A percentile compares a stretch with the other conserved stretches of the same genome.
phyloP scores from a whole-genome alignment of 1,140 invertebrate species.

The Chironomus tepperi region DNA sequence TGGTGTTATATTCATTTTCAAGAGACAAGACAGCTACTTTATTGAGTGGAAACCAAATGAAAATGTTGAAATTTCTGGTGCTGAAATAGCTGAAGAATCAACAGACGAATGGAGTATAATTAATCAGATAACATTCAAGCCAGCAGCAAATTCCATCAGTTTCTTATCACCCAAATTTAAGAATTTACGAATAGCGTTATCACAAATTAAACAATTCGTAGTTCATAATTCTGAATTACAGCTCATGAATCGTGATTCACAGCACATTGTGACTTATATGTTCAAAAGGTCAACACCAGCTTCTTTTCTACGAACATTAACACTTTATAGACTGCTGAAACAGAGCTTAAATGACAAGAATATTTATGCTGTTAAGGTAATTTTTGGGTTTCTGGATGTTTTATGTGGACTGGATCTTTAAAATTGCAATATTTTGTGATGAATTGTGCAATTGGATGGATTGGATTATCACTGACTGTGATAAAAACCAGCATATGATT shows the following conservation, averaged over 20 bases:
- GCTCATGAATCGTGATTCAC: background rate
- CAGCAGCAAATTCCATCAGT: background rate
- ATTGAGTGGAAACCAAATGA: conserved; percentile 75
- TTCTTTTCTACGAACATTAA: background rate
- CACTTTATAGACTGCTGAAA: conserved; percentile 52
- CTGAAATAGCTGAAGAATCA: conserved; percentile 42
- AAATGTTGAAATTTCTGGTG: conserved; percentile 58
- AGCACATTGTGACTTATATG: conserved; percentile 50
- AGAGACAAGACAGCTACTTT: conserved; percentile 33
- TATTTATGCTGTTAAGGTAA: conserved; percentile 51
- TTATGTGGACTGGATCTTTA: too few species aligned
- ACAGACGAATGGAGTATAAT: conserved; percentile 27
- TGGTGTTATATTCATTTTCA: background rate
- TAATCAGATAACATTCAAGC: conserved; percentile 11
- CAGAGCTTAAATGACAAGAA: conserved; percentile 54
- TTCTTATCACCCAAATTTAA: background rate
- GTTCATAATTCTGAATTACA: background rate
- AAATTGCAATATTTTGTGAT: too few species aligned
- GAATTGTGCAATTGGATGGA: too few species aligned
- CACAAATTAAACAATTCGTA: background rate
- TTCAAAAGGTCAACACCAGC: conserved; percentile 50
- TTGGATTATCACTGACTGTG: too few species aligned
- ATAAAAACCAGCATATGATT: too few species aligned
- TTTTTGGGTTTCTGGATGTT: too few species aligned
- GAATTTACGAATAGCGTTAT: background rate